phyloP scores from a whole-genome alignment of 2,797 vertebrate species.

The Euthynnus affinis region DNA sequence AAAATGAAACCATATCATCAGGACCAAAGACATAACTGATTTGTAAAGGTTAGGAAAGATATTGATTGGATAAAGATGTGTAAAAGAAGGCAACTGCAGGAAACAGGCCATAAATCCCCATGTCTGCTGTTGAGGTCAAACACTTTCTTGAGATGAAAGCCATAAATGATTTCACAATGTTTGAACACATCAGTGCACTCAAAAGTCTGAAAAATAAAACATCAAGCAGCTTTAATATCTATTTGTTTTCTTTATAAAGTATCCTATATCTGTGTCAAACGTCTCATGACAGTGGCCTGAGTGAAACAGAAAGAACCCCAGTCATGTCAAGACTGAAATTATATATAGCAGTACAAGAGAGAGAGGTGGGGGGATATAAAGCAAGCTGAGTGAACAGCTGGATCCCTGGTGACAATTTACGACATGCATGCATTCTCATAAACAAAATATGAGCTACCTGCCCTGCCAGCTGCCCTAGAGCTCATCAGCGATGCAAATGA shows the following conservation, averaged over 20 bases:
- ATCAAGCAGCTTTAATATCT: background rate
- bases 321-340: conserved; percentile 2
- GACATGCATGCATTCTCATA: conserved; percentile 30
- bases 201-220: too few relatives aligned
- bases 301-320: background rate
- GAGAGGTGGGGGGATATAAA: background rate
- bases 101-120: too few relatives aligned
- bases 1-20: too few relatives aligned
- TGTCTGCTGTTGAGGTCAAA: too few relatives aligned
- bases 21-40: too few relatives aligned
- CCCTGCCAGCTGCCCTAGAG: conserved; percentile 40
- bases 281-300: background rate
- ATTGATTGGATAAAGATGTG: too few relatives aligned
- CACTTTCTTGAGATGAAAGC: too few relatives aligned
- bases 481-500: conserved; percentile 71
- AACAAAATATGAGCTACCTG: conserved; percentile 61
- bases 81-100: too few relatives aligned
- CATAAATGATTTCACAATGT: too few relatives aligned
- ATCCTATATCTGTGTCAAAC: background rate
- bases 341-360: background rate
- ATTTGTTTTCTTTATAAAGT: too few relatives aligned
- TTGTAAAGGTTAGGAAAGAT: too few relatives aligned
- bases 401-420: conserved; percentile 37
- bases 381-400: conserved; percentile 44
- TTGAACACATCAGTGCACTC: too few relatives aligned